phyloP scores from a whole-genome alignment of 2,797 vertebrate species.

The Erethizon dorsatum region DNA sequence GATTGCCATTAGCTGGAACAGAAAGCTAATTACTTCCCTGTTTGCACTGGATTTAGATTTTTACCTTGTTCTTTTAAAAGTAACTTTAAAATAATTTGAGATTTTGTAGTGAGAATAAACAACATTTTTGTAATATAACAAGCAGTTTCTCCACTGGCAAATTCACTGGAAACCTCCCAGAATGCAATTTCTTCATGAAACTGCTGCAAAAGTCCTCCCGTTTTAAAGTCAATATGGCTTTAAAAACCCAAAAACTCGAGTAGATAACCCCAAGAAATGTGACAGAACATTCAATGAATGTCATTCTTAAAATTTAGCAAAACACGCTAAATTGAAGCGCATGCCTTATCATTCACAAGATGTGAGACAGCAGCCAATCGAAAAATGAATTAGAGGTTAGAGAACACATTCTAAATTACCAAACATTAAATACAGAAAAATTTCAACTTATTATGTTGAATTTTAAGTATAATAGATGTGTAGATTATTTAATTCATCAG shows the following conservation, averaged over 20 bases:
- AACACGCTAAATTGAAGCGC: not conserved
- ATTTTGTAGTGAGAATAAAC: conserved; percentile 23
- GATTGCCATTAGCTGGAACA: not conserved
- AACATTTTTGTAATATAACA: not conserved
- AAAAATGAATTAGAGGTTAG: not conserved
- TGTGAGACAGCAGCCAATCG: not conserved
- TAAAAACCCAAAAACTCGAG: not conserved
- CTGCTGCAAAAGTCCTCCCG: not conserved
- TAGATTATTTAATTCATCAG: not conserved
- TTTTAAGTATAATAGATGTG: conserved; percentile 5
- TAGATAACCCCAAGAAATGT: not conserved
- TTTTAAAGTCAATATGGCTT: not conserved
- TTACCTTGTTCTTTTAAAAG: not conserved
- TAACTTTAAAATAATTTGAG: conserved; percentile 22
- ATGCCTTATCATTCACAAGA: conserved; percentile 11
- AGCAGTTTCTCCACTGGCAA: conserved; percentile 31
- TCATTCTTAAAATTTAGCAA: conserved; percentile 22
- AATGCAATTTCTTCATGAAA: conserved; percentile 55
- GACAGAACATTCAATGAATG: not conserved
- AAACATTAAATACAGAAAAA: not conserved
- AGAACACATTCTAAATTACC: not conserved
- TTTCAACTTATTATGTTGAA: not conserved
- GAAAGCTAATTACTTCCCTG: not conserved
- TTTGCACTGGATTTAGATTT: not conserved
- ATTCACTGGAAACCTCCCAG: conserved; percentile 34